Percentiles rank a stretch among this genome's conserved stretches.
Conservation (phyloP, 2,113 vertebrate species). For the Eulacestoma nigropectus region DNA sequence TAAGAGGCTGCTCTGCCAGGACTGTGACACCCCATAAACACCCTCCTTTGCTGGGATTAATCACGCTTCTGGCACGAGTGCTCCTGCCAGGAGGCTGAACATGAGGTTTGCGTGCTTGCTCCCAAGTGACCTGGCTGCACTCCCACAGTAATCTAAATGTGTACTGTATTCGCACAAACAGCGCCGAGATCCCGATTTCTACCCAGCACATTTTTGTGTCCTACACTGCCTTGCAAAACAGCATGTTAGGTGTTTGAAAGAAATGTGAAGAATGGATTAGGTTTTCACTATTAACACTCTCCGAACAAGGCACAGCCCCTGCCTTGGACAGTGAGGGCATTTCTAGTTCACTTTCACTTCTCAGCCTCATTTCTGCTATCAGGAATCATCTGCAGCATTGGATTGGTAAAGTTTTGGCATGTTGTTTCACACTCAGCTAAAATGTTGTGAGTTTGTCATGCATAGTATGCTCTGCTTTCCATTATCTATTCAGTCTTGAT, state of each 20-base stretch:
- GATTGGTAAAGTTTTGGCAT: neutral
- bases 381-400: neutral
- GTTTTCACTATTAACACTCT: neutral
- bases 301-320: neutral
- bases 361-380: neutral
- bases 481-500: neutral
- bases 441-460: neutral
- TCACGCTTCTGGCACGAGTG: neutral
- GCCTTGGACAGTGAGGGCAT: neutral
- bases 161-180: neutral
- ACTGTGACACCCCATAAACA: conserved; percentile 47
- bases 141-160: neutral
- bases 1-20: neutral
- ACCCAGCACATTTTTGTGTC: neutral
- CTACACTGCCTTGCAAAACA: neutral
- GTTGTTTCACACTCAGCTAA: neutral
- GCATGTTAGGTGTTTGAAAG: neutral
- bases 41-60: conserved; percentile 34
- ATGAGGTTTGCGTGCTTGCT: neutral
- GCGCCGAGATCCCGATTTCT: neutral
- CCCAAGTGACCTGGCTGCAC: conserved; percentile 22
- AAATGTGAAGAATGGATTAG: neutral
- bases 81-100: conserved; percentile 30
- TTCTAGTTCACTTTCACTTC: neutral
- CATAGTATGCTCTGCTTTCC: neutral